Conservation (phyloP, 2,797 vertebrate species). For the Macrochelys suwanniensis region DNA sequence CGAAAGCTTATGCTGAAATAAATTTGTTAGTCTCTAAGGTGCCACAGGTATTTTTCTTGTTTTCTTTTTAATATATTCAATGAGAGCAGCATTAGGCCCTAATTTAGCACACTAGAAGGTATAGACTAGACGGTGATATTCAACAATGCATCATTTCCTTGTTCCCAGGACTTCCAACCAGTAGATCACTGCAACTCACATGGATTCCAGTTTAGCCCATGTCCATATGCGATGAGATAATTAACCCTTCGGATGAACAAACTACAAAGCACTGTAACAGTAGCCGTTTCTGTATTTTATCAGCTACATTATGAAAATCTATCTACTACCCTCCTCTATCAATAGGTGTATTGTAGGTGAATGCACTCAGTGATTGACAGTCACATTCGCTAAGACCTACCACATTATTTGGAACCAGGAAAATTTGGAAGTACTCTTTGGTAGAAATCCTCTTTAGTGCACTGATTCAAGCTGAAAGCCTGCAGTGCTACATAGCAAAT, state of each 20-base stretch:
- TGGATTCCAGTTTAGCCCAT: conserved; percentile 47
- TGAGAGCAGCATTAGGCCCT: conserved; percentile 36
- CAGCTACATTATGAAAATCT: conserved; percentile 61
- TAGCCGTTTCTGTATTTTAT: conserved; percentile 59
- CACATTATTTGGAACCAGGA: conserved; percentile 58
- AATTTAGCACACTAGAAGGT: conserved; percentile 5
- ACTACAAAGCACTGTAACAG: background rate
- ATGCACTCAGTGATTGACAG: conserved; percentile 47
- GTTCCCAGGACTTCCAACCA: conserved; percentile 45
- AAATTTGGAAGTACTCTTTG: conserved; percentile 32
- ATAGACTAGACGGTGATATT: conserved; percentile 37
- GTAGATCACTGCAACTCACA: conserved; percentile 30
- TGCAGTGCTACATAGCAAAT: conserved; percentile 68
- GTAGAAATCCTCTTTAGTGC: conserved; percentile 59
- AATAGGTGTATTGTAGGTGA: conserved; percentile 46
- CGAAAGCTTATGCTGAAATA: too few relatives aligned
- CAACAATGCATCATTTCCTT: conserved; percentile 25
- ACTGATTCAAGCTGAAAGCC: conserved; percentile 64
- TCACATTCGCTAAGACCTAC: conserved; percentile 47
- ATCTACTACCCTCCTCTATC: conserved; percentile 53
- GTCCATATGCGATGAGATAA: conserved; percentile 29
- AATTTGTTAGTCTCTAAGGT: too few relatives aligned
- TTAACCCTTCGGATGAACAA: conserved; percentile 68
- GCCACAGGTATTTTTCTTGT: too few relatives aligned
- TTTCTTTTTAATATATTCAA: background rate